phyloP scores from a whole-genome alignment of 2,888 invertebrate genomes.

The Polyommatus icarus region DNA sequence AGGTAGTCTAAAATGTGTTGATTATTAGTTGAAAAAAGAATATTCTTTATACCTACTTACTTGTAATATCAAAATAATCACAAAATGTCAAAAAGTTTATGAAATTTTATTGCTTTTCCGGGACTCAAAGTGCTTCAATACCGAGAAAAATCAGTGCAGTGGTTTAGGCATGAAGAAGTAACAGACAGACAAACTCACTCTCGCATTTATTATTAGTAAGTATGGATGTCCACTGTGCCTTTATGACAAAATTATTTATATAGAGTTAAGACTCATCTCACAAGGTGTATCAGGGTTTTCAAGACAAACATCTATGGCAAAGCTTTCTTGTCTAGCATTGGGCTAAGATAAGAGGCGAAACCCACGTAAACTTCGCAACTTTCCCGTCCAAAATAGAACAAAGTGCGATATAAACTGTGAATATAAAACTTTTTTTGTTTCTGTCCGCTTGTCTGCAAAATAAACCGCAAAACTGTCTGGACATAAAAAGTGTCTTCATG shows the following conservation, averaged over 20 bases:
- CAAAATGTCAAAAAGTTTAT: no score
- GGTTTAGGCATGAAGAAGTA: no score
- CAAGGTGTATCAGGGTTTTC: not conserved
- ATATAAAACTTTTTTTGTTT: not conserved
- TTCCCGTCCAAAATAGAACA: not conserved
- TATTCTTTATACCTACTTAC: no score
- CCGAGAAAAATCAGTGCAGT: no score
- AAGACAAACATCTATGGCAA: not conserved
- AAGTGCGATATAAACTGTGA: not conserved
- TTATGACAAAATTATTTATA: not conserved
- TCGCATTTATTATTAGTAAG: no score
- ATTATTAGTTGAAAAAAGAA: no score
- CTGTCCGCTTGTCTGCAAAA: conserved; percentile 7
- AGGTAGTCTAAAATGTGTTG: no score
- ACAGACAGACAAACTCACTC: no score
- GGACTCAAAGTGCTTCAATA: no score
- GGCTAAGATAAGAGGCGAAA: not conserved
- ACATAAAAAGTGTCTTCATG: conserved; percentile 7
- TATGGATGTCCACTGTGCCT: no score
- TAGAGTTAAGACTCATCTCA: not conserved
- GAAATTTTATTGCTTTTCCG: no score
- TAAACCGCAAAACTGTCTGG: not conserved
- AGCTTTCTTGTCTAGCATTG: not conserved
- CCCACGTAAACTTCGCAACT: not conserved
- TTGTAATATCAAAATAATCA: no score